Evolutionary conservation across 2,888 invertebrate species (phyloP).

Genomic region (Cephus pulcher): DNA sequence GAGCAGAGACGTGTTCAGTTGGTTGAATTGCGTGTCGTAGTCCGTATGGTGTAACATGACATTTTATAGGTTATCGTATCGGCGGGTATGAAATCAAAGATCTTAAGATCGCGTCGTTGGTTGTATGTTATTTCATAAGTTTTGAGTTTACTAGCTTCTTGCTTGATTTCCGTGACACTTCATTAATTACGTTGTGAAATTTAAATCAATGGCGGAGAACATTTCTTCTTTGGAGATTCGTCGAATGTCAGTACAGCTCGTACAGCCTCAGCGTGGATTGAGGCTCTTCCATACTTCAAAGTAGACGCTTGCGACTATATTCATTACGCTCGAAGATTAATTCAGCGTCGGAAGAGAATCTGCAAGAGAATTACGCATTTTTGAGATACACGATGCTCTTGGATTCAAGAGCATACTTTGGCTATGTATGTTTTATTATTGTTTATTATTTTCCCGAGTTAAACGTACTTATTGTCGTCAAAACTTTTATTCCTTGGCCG

Average conservation of each 20-base stretch:
- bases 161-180: neutral
- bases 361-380: neutral
- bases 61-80: slow-evolving; percentile 11
- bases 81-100: neutral
- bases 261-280: neutral
- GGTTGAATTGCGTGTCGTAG: slow-evolving; percentile 8
- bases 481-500: too few relatives aligned
- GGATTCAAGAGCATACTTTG: neutral
- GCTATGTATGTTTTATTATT: neutral
- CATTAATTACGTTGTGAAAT: too few relatives aligned
- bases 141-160: neutral
- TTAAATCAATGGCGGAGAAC: too few relatives aligned
- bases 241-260: neutral
- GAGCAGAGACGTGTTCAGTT: slow-evolving; percentile 33
- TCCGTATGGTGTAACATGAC: slow-evolving; percentile 32
- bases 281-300: neutral
- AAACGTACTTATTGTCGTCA: neutral
- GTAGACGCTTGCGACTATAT: neutral
- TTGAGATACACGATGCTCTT: neutral
- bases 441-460: neutral
- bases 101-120: neutral
- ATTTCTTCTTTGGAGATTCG: neutral
- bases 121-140: neutral
- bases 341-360: neutral
- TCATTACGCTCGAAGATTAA: neutral